These are phyloP conservation scores for Lepus americanus DNA, from an alignment of 2,113 vertebrate species.

Conservation along the genomic window DNA sequence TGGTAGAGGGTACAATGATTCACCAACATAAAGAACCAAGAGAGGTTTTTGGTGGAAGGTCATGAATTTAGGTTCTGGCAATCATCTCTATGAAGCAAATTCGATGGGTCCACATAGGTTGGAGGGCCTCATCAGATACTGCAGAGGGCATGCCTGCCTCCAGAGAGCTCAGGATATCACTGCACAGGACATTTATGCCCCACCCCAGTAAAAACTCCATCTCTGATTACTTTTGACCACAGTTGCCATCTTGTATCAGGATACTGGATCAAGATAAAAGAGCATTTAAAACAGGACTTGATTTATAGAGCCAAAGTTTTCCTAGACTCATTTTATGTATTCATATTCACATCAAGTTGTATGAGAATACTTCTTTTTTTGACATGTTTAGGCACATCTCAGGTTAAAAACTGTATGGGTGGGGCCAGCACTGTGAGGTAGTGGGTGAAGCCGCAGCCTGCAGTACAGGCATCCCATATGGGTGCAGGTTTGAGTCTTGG, in stretches of 20 bases:
- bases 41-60: not conserved
- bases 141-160: not conserved
- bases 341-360: not conserved
- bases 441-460: too few relatives aligned
- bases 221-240: not conserved
- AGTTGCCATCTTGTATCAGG: not conserved
- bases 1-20: not conserved
- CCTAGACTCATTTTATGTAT: not conserved
- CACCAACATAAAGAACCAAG: not conserved
- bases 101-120: not conserved
- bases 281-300: not conserved
- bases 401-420: not conserved
- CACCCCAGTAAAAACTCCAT: not conserved
- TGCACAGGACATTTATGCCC: not conserved
- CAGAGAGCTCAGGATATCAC: not conserved
- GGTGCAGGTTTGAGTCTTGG: too few relatives aligned
- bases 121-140: not conserved
- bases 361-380: conserved; percentile 3
- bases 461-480: too few relatives aligned
- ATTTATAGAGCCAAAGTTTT: not conserved
- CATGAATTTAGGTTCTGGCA: not conserved
- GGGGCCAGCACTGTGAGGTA: too few relatives aligned
- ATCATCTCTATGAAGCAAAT: not conserved
- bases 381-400: not conserved
- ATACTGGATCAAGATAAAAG: conserved; percentile 1